A percentile compares a stretch with the other conserved stretches of the same genome.
Conservation (phyloP, 2,113 vertebrate species). For the Ictalurus furcatus region DNA sequence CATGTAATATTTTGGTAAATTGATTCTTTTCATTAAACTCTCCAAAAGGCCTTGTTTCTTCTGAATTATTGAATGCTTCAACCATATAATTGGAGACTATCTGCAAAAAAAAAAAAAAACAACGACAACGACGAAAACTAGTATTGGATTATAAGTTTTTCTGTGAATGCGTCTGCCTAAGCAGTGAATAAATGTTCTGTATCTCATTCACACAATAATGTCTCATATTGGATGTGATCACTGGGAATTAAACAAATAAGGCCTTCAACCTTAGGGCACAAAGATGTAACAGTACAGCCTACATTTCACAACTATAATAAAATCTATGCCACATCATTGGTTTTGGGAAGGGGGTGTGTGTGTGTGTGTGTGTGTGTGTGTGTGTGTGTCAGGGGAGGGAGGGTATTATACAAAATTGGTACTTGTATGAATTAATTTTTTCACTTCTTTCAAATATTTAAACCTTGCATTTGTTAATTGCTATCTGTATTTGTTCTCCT, state of each 20-base stretch:
- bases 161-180: neutral
- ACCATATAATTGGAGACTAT: constrained; percentile 9
- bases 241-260: neutral
- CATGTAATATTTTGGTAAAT: constrained; percentile 7
- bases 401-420: neutral
- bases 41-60: neutral
- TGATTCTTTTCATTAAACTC: neutral
- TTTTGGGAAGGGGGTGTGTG: neutral
- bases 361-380: constrained; percentile 27
- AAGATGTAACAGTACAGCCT: constrained; percentile 41
- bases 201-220: neutral
- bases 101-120: neutral
- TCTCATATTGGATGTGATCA: neutral
- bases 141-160: neutral
- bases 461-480: constrained; percentile 50
- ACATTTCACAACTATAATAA: neutral
- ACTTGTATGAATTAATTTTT: constrained; percentile 53
- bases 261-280: constrained; percentile 15
- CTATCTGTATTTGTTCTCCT: constrained; percentile 57
- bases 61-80: constrained; percentile 9
- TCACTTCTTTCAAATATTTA: constrained; percentile 59
- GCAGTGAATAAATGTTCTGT: neutral
- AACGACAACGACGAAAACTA: too few species aligned
- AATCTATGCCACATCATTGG: neutral
- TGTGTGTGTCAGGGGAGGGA: constrained; percentile 38